Evolutionary conservation across 2,888 invertebrate species (phyloP), one percentile per base, ranked within the genome.

Genomic region (Anaspis maculata): DNA sequence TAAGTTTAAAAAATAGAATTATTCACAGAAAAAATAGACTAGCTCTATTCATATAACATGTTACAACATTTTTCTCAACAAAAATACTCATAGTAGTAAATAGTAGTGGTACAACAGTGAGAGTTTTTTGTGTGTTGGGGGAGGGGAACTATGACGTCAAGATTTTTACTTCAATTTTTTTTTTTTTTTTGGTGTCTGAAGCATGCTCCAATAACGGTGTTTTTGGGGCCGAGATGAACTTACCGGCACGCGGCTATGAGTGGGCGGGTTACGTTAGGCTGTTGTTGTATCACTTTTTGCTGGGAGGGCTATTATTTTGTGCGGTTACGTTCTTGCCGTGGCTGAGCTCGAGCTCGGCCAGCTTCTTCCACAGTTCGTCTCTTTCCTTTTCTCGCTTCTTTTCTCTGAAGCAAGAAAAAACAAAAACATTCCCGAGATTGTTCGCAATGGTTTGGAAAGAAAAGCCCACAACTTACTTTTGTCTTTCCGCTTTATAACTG

Each of bases 401-500:
- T 74, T 95, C 89, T 75, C 92, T 91, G 64, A 19, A 61, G 59
- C 39, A 37, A 34, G 29, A 29, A 25, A 19, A 27, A 27, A 29
- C 14, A 25, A 14, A 25, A n/a, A n/a, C n/a, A n/a, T 76, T 95
- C 89, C 70, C 90, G 74, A 76, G 91, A 85, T 76, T 91, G 86
- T 74, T 95, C 89, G 75, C 92, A 90, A 64, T 19, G 61, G 59
- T 39, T 35, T 33, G 29, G 28, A 25, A 19, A 27, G 25, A 29
- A 21, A 25, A 14, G 19, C 10, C 10, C 13, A 10, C 19, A 21
- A 37, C 32, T 79, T 70, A 97, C 97, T 94, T 96, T 79, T 96
- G 96, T 71, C 96, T 76, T 72, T 98, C 97, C 60, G 92, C 88
- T 74, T 98, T 98, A 73, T 97, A 98, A 71, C 91, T 91, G 61